phyloP scores from a whole-genome alignment of 2,797 vertebrate species.

The Muraenolepis orangiensis region DNA sequence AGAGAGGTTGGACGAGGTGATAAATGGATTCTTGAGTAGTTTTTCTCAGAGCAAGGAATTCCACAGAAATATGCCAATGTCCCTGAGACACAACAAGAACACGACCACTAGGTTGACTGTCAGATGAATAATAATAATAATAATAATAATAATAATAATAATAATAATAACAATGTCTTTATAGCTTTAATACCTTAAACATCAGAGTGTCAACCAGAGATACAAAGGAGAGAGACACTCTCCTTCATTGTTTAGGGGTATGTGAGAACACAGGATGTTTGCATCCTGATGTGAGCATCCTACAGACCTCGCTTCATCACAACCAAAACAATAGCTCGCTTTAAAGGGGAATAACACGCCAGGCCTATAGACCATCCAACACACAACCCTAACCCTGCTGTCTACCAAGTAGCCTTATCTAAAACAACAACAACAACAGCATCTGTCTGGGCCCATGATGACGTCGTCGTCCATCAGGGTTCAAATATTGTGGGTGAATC shows the following conservation, averaged over 20 bases:
- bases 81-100: not conserved
- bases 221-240: not conserved
- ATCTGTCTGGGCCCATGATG: not conserved
- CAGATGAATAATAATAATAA: not conserved
- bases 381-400: not conserved
- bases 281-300: too few relatives aligned
- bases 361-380: not conserved
- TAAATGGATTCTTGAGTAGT: constrained; percentile 51
- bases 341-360: not conserved
- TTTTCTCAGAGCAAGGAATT: not conserved
- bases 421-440: too few relatives aligned
- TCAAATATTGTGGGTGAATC: not conserved
- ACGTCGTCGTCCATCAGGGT: too few relatives aligned
- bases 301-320: not conserved
- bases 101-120: not conserved
- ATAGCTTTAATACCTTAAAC: too few relatives aligned
- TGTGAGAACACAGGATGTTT: not conserved
- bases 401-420: not conserved
- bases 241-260: not conserved
- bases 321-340: not conserved
- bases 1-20: constrained; percentile 40
- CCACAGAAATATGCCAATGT: not conserved
- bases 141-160: too few relatives aligned
- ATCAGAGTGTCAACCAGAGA: not conserved
- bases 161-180: too few relatives aligned